Evolutionary conservation across 1,140 invertebrate genomes (phyloP), one percentile per base, ranked within the genome.

Genomic region (Dendroctonus ponderosae): DNA sequence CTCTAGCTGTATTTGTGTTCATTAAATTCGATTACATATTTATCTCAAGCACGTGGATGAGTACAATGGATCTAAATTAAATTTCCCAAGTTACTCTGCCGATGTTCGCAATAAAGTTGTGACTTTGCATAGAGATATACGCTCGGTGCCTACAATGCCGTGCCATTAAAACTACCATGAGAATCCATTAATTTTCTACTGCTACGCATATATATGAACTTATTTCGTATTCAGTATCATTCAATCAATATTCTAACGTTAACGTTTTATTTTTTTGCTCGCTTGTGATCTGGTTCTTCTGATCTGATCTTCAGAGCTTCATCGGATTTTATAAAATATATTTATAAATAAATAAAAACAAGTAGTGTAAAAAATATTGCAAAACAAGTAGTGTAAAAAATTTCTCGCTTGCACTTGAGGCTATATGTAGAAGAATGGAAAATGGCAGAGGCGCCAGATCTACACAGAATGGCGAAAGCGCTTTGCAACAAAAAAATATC

Each of bases 51-150:
- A 57, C 53, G 62, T 57, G 62, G 49, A 42, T 51, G 53, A 65
- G 62, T 48, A 65, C 62, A 65, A 65, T 65, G 51, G 43, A 8
- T 48, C 41, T 42, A 65, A 65, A 65, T 65, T 65, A 65, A 65
- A 65, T 65, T 65, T 65, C 57, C 62, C 62, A 65, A 65, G 62
- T 65, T 65, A 65, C 62, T 65, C 62, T 65, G 11, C 52, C 15
- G 60, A 62, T 62, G 62, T 57, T 65, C 62, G 62, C 62, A 65
- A 65, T 65, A 65, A 65, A 65, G 62, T 65, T 65, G 62, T 65
- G 62, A 65, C 62, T 65, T 65, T 65, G 62, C 62, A 65, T 65
- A 63, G 62, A 49, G 43, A 63, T 63, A 65, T 65, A 65, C 62
- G 62, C 53, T 49, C 54, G 44, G 42, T 44, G 52, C 37, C 42